Evolutionary conservation across 1,140 invertebrate species (phyloP).

Genomic region (Euwallacea similis): DNA sequence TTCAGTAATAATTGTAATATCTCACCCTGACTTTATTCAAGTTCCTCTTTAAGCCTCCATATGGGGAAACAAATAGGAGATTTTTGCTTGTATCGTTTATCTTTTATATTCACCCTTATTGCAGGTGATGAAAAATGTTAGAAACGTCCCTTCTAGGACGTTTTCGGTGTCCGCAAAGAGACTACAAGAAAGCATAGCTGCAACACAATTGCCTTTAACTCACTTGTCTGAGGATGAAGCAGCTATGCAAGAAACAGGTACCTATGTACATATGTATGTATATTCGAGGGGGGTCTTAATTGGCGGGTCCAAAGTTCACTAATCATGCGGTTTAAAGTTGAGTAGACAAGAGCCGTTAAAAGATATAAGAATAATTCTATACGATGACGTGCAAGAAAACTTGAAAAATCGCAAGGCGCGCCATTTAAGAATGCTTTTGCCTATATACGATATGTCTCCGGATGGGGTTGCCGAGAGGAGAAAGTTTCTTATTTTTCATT

Average conservation of each 20-base stretch:
- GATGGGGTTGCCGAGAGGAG: too few species aligned
- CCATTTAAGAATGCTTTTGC: too few species aligned
- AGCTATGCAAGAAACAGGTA: slow-evolving; percentile 79
- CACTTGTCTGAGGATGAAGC: slow-evolving; percentile 74
- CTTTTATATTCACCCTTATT: background rate
- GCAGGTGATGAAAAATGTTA: slow-evolving; percentile 25
- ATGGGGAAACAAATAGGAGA: background rate
- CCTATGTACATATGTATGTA: too few species aligned
- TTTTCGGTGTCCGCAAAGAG: slow-evolving; percentile 27
- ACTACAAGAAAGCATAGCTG: slow-evolving; percentile 42
- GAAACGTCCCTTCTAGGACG: slow-evolving; percentile 10
- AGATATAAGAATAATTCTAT: too few species aligned
- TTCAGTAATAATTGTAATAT: background rate
- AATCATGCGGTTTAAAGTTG: too few species aligned
- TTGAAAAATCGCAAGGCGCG: too few species aligned
- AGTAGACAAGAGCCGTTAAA: too few species aligned
- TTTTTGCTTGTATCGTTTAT: background rate
- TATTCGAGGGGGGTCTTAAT: too few species aligned
- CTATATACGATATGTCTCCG: too few species aligned
- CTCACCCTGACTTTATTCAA: background rate
- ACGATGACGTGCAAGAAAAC: too few species aligned
- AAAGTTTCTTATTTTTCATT: too few species aligned
- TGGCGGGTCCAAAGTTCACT: too few species aligned
- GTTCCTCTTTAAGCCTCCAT: background rate
- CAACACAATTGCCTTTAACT: slow-evolving; percentile 60